phyloP scores from a whole-genome alignment of 2,113 vertebrate genomes.

The Notothenia coriiceps region DNA sequence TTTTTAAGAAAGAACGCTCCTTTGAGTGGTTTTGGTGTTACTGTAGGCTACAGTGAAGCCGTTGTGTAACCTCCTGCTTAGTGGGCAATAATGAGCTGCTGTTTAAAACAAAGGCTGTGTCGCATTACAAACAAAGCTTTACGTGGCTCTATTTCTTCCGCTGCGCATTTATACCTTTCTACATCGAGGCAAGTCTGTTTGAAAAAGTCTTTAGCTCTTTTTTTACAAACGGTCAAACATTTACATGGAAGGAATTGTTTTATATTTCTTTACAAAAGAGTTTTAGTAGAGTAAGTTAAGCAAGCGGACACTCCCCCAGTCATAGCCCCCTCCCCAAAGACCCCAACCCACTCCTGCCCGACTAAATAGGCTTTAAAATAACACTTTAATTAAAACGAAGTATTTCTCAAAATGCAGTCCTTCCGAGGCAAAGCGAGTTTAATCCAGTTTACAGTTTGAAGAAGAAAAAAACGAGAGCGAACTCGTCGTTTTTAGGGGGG shows the following conservation, averaged over 20 bases:
- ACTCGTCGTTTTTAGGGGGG: neutral
- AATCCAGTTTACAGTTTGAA: neutral
- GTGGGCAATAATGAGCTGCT: neutral
- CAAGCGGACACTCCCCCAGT: conserved; percentile 68
- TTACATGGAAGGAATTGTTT: conserved; percentile 22
- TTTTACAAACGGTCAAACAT: neutral
- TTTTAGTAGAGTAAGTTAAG: conserved; percentile 32
- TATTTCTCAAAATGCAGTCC: neutral
- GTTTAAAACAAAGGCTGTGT: conserved; percentile 26
- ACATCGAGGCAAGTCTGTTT: neutral
- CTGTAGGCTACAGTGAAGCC: neutral
- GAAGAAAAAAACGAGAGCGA: neutral
- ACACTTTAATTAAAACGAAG: neutral
- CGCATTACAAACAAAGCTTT: neutral
- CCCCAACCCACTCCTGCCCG: conserved; percentile 50
- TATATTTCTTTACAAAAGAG: conserved; percentile 50
- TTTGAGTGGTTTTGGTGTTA: neutral
- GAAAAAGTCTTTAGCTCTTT: neutral
- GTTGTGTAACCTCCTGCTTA: conserved; percentile 1
- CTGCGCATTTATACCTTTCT: neutral
- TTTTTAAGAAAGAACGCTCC: neutral
- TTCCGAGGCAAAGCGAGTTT: neutral
- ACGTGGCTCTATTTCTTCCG: neutral
- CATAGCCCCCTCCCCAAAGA: conserved; percentile 61
- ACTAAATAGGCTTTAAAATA: neutral